phyloP scores from a whole-genome alignment of 30 jellyfish, hydroid and myxozoan species.

The Sanderia malayensis region DNA sequence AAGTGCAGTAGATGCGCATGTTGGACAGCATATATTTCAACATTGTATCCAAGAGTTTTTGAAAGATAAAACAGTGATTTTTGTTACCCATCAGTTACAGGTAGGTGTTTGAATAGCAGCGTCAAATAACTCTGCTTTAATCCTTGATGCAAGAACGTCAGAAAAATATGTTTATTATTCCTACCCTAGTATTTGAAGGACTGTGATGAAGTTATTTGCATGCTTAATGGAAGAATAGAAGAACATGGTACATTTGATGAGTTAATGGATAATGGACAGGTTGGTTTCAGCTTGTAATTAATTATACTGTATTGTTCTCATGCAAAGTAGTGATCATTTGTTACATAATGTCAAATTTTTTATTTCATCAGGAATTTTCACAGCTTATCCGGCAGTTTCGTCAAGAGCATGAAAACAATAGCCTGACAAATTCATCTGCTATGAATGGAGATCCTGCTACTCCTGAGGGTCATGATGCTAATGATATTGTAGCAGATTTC shows the following conservation, averaged over 20 bases:
- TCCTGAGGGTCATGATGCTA: too few relatives aligned
- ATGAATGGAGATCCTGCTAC: too few relatives aligned
- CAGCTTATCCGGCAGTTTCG: constrained; percentile 13
- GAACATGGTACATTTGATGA: constrained; percentile 64
- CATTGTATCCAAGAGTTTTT: constrained; percentile 50
- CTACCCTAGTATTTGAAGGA: constrained; percentile 54
- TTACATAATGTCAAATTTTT: background rate
- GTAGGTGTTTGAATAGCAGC: too few relatives aligned
- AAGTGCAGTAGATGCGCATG: constrained; percentile 88
- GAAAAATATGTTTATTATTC: too few relatives aligned
- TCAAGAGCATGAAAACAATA: constrained; percentile 19
- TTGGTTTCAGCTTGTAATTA: background rate
- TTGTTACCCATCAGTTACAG: constrained; percentile 86
- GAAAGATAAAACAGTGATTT: constrained; percentile 58
- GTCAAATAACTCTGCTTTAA: too few relatives aligned
- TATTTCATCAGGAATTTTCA: constrained; percentile 19
- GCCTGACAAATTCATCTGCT: too few relatives aligned
- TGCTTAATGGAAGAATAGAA: constrained; percentile 68
- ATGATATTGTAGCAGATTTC: too few relatives aligned
- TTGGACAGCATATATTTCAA: constrained; percentile 63
- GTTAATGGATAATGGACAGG: constrained; percentile 60
- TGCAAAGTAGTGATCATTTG: background rate
- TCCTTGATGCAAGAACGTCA: too few relatives aligned
- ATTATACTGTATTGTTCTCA: background rate
- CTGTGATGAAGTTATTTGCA: constrained; percentile 68